These are phyloP conservation scores for Blastobasis adustella DNA, from an alignment of 2,888 invertebrate genomes.

Conservation along the genomic window DNA sequence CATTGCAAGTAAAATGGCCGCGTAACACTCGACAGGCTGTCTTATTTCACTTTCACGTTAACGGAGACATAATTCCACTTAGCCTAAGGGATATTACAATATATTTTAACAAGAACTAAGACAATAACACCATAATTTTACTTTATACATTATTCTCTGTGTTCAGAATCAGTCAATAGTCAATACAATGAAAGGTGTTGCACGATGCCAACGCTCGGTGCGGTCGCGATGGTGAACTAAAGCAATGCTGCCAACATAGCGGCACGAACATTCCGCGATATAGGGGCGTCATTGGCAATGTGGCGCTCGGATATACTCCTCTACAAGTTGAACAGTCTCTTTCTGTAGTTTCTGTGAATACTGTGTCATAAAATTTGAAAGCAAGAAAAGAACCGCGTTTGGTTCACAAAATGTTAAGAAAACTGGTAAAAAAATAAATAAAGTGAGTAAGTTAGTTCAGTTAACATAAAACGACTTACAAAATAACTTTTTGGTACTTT, in stretches of 20 bases:
- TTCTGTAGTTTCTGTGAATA: constrained; percentile 14
- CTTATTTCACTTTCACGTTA: constrained; percentile 70
- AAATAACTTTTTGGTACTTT: too few relatives aligned
- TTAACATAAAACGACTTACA: too few relatives aligned
- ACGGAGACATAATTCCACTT: constrained; percentile 70
- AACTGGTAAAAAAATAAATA: too few relatives aligned
- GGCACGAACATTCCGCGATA: constrained; percentile 53
- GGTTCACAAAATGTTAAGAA: too few relatives aligned
- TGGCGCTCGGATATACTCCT: constrained; percentile 50
- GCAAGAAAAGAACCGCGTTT: too few relatives aligned
- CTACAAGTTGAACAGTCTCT: constrained; percentile 39
- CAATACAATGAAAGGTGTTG: constrained; percentile 84
- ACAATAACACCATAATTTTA: constrained; percentile 76
- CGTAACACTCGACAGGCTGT: constrained; percentile 74
- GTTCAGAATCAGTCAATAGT: constrained; percentile 81
- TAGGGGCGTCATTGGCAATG: constrained; percentile 66
- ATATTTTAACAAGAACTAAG: constrained; percentile 67
- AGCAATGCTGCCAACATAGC: constrained; percentile 57
- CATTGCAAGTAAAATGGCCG: constrained; percentile 84
- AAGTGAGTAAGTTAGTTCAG: too few relatives aligned
- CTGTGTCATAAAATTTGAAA: too few relatives aligned
- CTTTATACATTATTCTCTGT: constrained; percentile 78
- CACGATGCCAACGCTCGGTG: constrained; percentile 77
- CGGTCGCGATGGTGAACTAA: constrained; percentile 75
- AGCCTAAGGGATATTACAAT: constrained; percentile 67